Conservation (phyloP, 2,888 invertebrate species). For the Baronia brevicornis region DNA sequence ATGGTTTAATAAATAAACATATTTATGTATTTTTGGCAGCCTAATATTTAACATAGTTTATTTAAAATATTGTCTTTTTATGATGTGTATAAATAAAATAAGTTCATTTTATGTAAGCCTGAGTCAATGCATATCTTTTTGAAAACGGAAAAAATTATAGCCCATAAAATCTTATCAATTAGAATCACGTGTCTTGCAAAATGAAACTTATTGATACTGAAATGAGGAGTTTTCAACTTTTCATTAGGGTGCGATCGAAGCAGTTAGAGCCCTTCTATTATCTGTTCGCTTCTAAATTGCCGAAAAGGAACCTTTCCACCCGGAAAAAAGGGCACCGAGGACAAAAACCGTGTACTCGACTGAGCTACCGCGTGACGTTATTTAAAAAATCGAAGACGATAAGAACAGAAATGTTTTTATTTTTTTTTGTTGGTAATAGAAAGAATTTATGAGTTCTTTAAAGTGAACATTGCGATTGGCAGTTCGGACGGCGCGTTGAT, state of each 20-base stretch:
- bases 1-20: too few relatives aligned
- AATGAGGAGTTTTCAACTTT: slow-evolving; percentile 67
- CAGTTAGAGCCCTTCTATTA: slow-evolving; percentile 77
- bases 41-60: too few relatives aligned
- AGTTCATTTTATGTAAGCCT: too few relatives aligned
- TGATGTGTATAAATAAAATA: too few relatives aligned
- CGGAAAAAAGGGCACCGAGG: slow-evolving; percentile 64
- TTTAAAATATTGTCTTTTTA: too few relatives aligned
- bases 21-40: too few relatives aligned
- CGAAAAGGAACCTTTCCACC: slow-evolving; percentile 70
- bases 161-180: slow-evolving; percentile 17
- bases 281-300: slow-evolving; percentile 73
- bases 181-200: slow-evolving; percentile 21
- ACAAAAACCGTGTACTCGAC: slow-evolving; percentile 66
- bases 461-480: slow-evolving; percentile 67
- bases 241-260: slow-evolving; percentile 71
- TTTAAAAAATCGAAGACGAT: slow-evolving; percentile 75
- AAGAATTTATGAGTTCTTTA: slow-evolving; percentile 65
- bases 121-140: too few relatives aligned
- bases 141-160: too few relatives aligned
- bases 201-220: slow-evolving; percentile 63
- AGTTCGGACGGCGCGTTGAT: slow-evolving; percentile 57
- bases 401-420: slow-evolving; percentile 70
- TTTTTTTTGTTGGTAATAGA: slow-evolving; percentile 59
- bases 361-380: slow-evolving; percentile 67